phyloP scores from a whole-genome alignment of 2,797 vertebrate species.

The Tauraco hartlaubi region DNA sequence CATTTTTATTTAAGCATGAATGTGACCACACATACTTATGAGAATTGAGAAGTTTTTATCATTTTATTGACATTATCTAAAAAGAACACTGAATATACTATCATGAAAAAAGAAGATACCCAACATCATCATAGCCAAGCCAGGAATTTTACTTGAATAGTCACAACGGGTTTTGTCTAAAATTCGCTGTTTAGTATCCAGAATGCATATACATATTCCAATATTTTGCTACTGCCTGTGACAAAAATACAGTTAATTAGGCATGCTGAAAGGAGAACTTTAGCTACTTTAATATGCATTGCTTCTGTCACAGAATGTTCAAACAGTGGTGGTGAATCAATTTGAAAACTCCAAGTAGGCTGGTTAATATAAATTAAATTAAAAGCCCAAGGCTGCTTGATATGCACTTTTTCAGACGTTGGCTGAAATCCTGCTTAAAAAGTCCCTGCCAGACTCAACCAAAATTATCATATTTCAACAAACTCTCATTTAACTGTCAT shows the following conservation, averaged over 20 bases:
- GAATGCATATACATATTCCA: background rate
- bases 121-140: background rate
- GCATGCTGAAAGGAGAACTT: constrained; percentile 41
- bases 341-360: constrained; percentile 45
- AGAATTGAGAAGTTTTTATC: background rate
- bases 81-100: background rate
- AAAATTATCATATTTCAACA: constrained; percentile 20
- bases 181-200: background rate
- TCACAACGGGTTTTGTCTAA: background rate
- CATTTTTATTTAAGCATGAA: background rate
- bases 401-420: constrained; percentile 30
- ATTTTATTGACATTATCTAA: background rate
- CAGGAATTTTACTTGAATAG: background rate
- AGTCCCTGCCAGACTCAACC: background rate
- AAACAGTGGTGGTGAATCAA: constrained; percentile 57
- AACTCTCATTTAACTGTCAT: background rate
- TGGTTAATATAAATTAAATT: constrained; percentile 68
- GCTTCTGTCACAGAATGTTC: constrained; percentile 56
- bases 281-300: constrained; percentile 66
- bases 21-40: rapidly evolving
- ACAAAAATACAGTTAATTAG: constrained; percentile 48
- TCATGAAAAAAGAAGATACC: background rate
- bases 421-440: constrained; percentile 17
- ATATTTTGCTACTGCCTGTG: constrained; percentile 2
- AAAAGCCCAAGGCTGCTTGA: constrained; percentile 51